Base-by-base conservation (phyloP, 2,113 vertebrate species). In the Helogale parvula region DNA sequence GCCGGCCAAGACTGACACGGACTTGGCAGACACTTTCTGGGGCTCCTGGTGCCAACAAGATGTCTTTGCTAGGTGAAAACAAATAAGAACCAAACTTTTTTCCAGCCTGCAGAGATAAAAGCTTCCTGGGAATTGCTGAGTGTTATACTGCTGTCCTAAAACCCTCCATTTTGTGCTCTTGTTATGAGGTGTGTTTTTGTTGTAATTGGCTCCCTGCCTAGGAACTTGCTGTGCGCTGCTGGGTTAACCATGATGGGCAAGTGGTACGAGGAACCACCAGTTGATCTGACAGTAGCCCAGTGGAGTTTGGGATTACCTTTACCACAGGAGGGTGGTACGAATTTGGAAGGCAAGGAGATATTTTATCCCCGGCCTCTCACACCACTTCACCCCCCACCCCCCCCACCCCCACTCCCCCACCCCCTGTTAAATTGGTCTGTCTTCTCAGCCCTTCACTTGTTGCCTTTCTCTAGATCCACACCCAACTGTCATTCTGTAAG, bases 91-190 rank as follows among this genome's bases (percentile, higher is more conserved):
- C 96, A 96, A 97, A 98, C 96, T 97, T 98, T 89, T 97, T 97
- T 96, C 97, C 90, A 98, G 97, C 96, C 96, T 98, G 97, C 97
- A 7, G 71, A 98, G 98, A 98, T 98, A 98, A 98, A 98, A 97
- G 93, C 33, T 93, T 97, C 92, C 80, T 50, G 47, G 93, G 96
- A 98, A 98, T 93, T 98, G 87, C 96, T 97, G 96, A 97, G 54
- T 98, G 90, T 98, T 98, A 98, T 95, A 98, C 96, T 98, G 97
- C 96, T 98, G 93, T 96, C 95, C 87, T 98, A 97, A 99, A 98
- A 96, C 89, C 92, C 41, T 90, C 98, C 97, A 98, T 98, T 99
- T 98, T 97, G 95, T 97, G 81, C 96, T 96, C 27, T 97, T 74
- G 2, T 97, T 98, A 94, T 86, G 45, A 95, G 50, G 88, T 97